Evolutionary conservation across 2,797 vertebrate genomes (phyloP), one percentile per base, ranked within the genome.

Genomic region (Microhierax caerulescens): DNA sequence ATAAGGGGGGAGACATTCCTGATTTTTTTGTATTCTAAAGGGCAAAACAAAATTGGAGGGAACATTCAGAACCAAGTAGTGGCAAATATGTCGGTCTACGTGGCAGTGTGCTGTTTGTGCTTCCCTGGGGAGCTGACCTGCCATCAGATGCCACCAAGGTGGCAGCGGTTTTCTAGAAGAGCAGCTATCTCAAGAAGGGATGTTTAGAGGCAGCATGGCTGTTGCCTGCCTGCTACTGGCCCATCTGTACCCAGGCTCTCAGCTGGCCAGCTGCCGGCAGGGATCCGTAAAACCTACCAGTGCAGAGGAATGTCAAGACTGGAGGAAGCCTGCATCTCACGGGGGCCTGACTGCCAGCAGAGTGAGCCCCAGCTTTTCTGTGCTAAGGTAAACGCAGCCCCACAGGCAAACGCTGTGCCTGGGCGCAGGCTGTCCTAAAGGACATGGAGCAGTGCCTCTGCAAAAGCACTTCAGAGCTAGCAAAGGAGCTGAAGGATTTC

Each of bases 401-500:
- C 37, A 41, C n/a, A 65, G 76, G 61, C 65, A 69, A 69, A 81
- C 23, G 22, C 76, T 75, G 60, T 47, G 61, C 61, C 79, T 83
- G 85, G 48, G 76, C 37, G 25, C 69, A 75, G 72, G 3, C 43
- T 65, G 24, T 63, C 82, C 70, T 63, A 27, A 79, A 73, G 69
- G 80, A 34, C 51, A 15, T 75, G 41, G 32, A 0, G 1, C 88
- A 56, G 77, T 7, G 8, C 80, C 53, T 81, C 77, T 19, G 80
- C 65, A 50, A 69, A 78, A 93, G 69, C 22, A 9, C 79, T 95
- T 94, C 1, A 7, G 61, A 81, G 83, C 65, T 85, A 72, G 65
- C 65, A 85, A 88, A 67, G 43, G 76, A 93, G 80, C 74, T 56
- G 85, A 84, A 94, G 91, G 88, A 81, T 88, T 95, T 95, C 61